Base-by-base conservation (phyloP, 2,888 invertebrate species). In the Agrochola litura region DNA sequence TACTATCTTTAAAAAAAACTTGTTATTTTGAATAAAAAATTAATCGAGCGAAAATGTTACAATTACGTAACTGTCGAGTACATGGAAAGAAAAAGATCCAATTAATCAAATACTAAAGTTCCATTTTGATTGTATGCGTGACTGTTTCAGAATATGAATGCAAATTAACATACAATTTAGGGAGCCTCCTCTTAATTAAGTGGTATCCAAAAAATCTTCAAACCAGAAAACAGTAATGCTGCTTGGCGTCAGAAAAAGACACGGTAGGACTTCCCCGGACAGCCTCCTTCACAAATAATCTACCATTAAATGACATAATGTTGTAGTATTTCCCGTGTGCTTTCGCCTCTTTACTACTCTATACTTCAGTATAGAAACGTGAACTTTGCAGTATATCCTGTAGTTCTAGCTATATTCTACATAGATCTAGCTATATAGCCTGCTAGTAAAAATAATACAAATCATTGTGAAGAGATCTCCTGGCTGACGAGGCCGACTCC, bases 401-500 rank as follows among this genome's bases (percentile, higher is more conserved):
- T 79, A 58, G 52, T 46, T 64, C 25, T 73, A 73, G 19, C 49
- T 64, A 43, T 52, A 43, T 43, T 43, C 1, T 30, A 30, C 30
- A 10, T 78, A 58, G 52, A 46, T 65, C 22, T 73, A 65, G 14
- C 56, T 64, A 43, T 43, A 49, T 49, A 49, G 54, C n/a, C 6
- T 70, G 14, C 30, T 30, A 49, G n/a, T 72, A 72, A 73, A 73
- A 81, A 72, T 83, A 83, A 80, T 43, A 73, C 58, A 76, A 76
- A 66, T 76, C 58, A 76, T 54, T 56, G 72, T 81, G 61, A 66
- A 70, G 69, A 73, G 63, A 73, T 80, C 78, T 83, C 63, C 16
- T 58, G 58, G 76, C 82, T 82, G 84, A 76, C 61, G 72, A 73
- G 54, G 76, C 69, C 72, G 80, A 68, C 70, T 78, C 46, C 71